These are phyloP conservation scores for Thalpophila matura DNA, from an alignment of 2,888 invertebrate species.

Conservation along the genomic window DNA sequence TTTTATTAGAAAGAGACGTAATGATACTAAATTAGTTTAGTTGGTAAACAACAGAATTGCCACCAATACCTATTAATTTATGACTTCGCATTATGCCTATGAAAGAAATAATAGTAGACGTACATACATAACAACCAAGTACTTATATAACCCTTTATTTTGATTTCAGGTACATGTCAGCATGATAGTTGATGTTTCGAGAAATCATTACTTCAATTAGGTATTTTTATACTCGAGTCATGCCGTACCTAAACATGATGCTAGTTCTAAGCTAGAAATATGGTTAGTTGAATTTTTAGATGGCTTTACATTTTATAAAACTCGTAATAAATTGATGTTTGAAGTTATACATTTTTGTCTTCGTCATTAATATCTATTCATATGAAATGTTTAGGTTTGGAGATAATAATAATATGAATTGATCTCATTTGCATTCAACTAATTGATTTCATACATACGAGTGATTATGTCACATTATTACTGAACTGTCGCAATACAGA, in stretches of 20 bases:
- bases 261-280: slow-evolving; percentile 53
- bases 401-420: slow-evolving; percentile 39
- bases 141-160: slow-evolving; percentile 47
- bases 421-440: slow-evolving; percentile 43
- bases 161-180: slow-evolving; percentile 67
- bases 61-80: neutral
- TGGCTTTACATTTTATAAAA: slow-evolving; percentile 41
- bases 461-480: slow-evolving; percentile 4
- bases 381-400: slow-evolving; percentile 29
- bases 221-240: slow-evolving; percentile 50
- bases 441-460: slow-evolving; percentile 28
- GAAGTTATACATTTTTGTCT: slow-evolving; percentile 18
- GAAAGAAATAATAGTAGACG: slow-evolving; percentile 19
- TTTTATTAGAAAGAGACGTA: too few species aligned
- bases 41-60: too few species aligned
- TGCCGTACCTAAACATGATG: slow-evolving; percentile 47
- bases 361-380: slow-evolving; percentile 21
- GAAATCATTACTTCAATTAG: slow-evolving; percentile 47
- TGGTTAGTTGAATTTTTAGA: slow-evolving; percentile 46
- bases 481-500: slow-evolving; percentile 30
- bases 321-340: slow-evolving; percentile 14
- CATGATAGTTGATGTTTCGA: slow-evolving; percentile 49
- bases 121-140: too few species aligned
- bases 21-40: too few species aligned
- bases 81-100: neutral